Percentiles rank a stretch among this genome's conserved stretches.
These are phyloP conservation scores for Lutjanus erythropterus DNA, from an alignment of 2,113 vertebrate species.

Conservation along the genomic window DNA sequence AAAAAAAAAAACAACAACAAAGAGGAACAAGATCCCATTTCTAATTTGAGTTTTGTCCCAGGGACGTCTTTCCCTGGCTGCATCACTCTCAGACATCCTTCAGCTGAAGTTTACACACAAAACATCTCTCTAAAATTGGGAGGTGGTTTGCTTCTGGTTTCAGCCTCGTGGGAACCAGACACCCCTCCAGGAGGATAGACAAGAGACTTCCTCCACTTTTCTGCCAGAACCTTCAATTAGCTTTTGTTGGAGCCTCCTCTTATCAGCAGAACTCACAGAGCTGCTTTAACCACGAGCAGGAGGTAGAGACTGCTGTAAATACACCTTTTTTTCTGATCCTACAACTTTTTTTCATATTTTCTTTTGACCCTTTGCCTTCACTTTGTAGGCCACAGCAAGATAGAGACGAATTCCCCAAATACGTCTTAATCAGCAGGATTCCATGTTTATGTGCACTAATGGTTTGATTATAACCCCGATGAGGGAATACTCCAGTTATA, in stretches of 20 bases:
- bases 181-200: constrained; percentile 37
- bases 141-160: constrained; percentile 41
- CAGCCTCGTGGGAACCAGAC: constrained; percentile 67
- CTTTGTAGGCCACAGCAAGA: not conserved
- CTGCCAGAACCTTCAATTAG: constrained; percentile 69
- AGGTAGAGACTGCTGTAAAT: constrained; percentile 8
- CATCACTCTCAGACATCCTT: constrained; percentile 1
- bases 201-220: constrained; percentile 51
- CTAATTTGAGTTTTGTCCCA: constrained; percentile 7
- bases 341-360: not conserved
- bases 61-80: not conserved
- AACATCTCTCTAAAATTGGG: constrained; percentile 1
- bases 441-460: not conserved
- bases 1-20: too few species aligned
- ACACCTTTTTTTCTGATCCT: not conserved
- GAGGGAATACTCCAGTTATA: not conserved
- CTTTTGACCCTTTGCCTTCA: not conserved
- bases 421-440: constrained; percentile 37
- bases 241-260: constrained; percentile 46
- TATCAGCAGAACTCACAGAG: constrained; percentile 40
- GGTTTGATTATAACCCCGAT: not conserved
- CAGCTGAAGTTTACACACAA: constrained; percentile 30
- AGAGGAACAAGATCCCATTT: constrained; percentile 8
- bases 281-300: not conserved
- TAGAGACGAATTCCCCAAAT: not conserved